Evolutionary conservation across 1,140 invertebrate species (phyloP), one percentile per base, ranked within the genome.

Genomic region (Drosophila orosa): DNA sequence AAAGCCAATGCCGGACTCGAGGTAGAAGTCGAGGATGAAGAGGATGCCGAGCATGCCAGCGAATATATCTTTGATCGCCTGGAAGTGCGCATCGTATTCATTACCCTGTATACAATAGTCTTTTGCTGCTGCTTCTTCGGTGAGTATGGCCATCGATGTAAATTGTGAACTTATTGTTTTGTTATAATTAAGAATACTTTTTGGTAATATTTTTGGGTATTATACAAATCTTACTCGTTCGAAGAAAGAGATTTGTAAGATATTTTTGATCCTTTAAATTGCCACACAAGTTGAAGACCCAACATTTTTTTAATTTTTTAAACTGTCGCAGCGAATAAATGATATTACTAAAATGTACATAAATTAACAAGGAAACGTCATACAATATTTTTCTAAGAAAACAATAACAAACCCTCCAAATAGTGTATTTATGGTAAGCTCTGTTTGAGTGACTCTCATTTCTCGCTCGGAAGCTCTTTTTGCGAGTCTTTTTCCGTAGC

Each of bases 71-170:
- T 94, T 66, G 94, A 95, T 89, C 92, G 94, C 47, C 92, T 91
- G 35, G 93, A 94, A 56, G 92, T 95, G 15, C 92, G 93, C 68
- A 90, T 93, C 17, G 93, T 94, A 58, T 94, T 95, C 83, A 93
- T 94, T 57, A 93, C 91, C 0, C 86, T 95, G 8, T 95, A 95
- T 84, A 93, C 93, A 0, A 85, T 95, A 55, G 94, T 95, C 3
- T 95, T 95, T 82, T 93, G 93, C 80, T 93, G 93, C 59, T 95
- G 94, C 66, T 94, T 95, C 80, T 94, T 95, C 68, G 94, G 94
- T 95, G 72, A 95, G 94, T 93, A 35, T 3, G 35, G n/a, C n/a
- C 10, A 40, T 40, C n/a, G n/a, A n/a, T 39, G 35, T 39, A 9
- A 2, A 52, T 12, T 27, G 45, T 17, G 24, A 24, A 29, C 3